Evolutionary conservation across 1,140 invertebrate genomes (phyloP), one percentile per base, ranked within the genome.

Genomic region (Drosophila nigromelanica): DNA sequence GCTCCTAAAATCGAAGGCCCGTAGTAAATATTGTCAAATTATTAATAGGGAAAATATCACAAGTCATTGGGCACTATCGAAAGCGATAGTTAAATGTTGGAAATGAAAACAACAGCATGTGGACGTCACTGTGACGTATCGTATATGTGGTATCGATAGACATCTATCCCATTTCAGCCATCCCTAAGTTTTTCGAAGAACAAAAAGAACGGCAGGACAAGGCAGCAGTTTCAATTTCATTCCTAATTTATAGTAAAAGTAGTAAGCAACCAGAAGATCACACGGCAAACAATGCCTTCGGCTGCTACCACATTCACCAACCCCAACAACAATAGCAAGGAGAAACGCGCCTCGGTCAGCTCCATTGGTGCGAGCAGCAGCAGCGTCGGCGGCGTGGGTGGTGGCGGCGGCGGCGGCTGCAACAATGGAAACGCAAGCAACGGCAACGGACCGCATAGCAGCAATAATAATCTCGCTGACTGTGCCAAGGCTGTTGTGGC

Each of bases 261-360:
- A 78, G 80, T 76, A 67, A 83, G 76, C 82, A 83, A 76, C 64
- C 66, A 87, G 72, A 79, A 89, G 68, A 87, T 71, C 75, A 73
- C 83, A 89, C 82, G 82, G 82, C 82, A 82, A 76, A 87, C 83
- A 80, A 91, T 91, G 89, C 89, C 89, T 91, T 91, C 89, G 86
- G 89, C 89, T 91, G 81, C 78, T 72, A 86, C 78, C 81, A 73
- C 81, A 73, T 78, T 86, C 66, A 86, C 81, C 76, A 76, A 72
- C 62, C 71, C 77, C 74, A 90, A 74, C 78, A 87, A 79, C 76
- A 90, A 87, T 76, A 91, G 78, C 73, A 80, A 91, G 79, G 89
- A 87, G 79, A 91, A 91, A 78, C 89, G 90, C 82, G 82, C 89
- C 76, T 91, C 89, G 52, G 76, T 90, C 70, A 82, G 74, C 73